phyloP scores from a whole-genome alignment of 2,797 vertebrate species.

The Buphagus erythrorhynchus region DNA sequence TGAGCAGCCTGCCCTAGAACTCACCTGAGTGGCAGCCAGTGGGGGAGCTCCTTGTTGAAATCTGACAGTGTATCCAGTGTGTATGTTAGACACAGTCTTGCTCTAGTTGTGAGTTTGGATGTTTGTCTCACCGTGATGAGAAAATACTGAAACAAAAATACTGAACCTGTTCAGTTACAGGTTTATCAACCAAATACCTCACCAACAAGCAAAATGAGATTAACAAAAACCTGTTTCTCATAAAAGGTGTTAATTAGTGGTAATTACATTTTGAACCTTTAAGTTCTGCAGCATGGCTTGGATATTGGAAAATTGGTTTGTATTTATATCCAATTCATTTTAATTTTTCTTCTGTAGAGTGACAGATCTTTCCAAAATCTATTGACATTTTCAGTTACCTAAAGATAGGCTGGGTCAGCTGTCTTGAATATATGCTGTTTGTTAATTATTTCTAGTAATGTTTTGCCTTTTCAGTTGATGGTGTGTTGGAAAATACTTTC shows the following conservation, averaged over 20 bases:
- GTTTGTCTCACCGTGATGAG: rapidly evolving
- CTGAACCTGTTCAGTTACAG: neutral
- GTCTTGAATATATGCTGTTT: neutral
- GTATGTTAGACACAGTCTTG: rapidly evolving
- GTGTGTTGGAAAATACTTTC: neutral
- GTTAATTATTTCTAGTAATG: neutral
- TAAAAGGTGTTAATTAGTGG: neutral
- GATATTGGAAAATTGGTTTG: neutral
- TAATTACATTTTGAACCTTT: neutral
- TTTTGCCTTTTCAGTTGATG: neutral
- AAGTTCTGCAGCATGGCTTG: neutral
- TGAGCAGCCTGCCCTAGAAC: neutral
- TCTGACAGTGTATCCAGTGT: neutral
- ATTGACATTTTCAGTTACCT: neutral
- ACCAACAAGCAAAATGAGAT: neutral
- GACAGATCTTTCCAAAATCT: neutral
- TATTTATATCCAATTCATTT: neutral
- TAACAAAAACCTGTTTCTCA: neutral
- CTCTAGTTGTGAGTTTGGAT: neutral
- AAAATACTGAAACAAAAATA: neutral
- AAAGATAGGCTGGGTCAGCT: neutral
- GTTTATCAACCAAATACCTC: neutral
- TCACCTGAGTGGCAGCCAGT: neutral
- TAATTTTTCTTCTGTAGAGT: neutral
- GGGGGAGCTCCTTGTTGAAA: neutral